Percentiles rank a stretch among this genome's conserved stretches.
phyloP scores from a whole-genome alignment of 2,113 vertebrate species.

The Syngnathus typhle region DNA sequence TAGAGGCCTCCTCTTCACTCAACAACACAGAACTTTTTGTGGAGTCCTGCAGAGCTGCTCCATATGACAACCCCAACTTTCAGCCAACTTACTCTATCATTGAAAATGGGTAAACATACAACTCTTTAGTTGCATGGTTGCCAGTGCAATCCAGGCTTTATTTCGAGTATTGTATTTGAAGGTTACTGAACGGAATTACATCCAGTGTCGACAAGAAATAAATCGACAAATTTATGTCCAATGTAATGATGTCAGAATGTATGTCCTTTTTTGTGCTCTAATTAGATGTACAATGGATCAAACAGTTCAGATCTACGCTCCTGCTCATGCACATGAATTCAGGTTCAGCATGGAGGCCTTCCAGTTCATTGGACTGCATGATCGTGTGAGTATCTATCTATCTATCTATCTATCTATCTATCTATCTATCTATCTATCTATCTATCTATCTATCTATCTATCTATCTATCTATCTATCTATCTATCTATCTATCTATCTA shows the following conservation, averaged over 20 bases:
- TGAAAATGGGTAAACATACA: constrained; percentile 54
- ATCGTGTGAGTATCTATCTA: constrained; percentile 50
- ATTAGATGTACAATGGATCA: constrained; percentile 57
- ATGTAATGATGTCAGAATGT: neutral
- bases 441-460: no score
- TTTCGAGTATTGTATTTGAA: neutral
- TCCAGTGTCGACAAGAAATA: neutral
- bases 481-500: no score
- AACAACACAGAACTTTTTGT: constrained; percentile 65
- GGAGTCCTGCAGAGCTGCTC: constrained; percentile 66
- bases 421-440: no score
- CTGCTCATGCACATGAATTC: constrained; percentile 26
- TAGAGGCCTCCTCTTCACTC: constrained; percentile 46
- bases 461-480: no score
- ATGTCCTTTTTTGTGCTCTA: neutral
- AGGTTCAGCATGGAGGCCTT: constrained; percentile 66
- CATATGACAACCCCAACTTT: constrained; percentile 60
- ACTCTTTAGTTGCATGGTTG: neutral
- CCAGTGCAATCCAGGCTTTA: neutral
- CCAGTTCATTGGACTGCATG: constrained; percentile 64
- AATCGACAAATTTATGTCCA: neutral
- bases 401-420: neutral
- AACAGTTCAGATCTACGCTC: constrained; percentile 37
- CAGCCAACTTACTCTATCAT: constrained; percentile 60
- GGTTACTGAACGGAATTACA: neutral